Conservation (phyloP, 2,888 invertebrate genomes). For the Diarsia dahlii region DNA sequence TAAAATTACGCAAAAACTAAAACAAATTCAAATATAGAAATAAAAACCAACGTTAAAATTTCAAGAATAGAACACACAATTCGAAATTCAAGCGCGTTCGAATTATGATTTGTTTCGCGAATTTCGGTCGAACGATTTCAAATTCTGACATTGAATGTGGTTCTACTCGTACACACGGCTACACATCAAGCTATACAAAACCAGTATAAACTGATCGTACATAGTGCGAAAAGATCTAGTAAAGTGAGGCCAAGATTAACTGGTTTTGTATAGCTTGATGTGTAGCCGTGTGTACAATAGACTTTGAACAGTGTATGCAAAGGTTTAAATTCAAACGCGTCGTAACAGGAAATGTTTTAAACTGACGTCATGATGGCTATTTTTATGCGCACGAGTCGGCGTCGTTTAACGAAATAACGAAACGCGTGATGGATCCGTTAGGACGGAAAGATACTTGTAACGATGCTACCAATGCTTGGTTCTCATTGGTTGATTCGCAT, state of each 20-base stretch:
- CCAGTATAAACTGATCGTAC: no score
- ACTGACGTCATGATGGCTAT: slow-evolving; percentile 63
- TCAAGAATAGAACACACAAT: slow-evolving; percentile 50
- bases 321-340: slow-evolving; percentile 36
- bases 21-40: slow-evolving; percentile 27
- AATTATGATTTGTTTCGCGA: slow-evolving; percentile 49
- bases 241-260: no score
- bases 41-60: slow-evolving; percentile 25
- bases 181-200: no score
- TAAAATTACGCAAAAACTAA: slow-evolving; percentile 6
- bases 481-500: slow-evolving; percentile 25
- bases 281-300: no score
- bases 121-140: slow-evolving; percentile 25
- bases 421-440: slow-evolving; percentile 59
- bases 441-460: slow-evolving; percentile 26
- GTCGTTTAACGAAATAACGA: slow-evolving; percentile 70
- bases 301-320: slow-evolving; percentile 41
- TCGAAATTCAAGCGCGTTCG: slow-evolving; percentile 26
- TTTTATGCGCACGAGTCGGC: slow-evolving; percentile 62
- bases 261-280: no score
- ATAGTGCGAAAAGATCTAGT: no score
- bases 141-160: slow-evolving; percentile 52
- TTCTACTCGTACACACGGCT: background rate
- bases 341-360: slow-evolving; percentile 44
- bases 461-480: slow-evolving; percentile 12